Evolutionary conservation across 1,140 invertebrate species (phyloP).

Genomic region (Neotoxoptera formosana): DNA sequence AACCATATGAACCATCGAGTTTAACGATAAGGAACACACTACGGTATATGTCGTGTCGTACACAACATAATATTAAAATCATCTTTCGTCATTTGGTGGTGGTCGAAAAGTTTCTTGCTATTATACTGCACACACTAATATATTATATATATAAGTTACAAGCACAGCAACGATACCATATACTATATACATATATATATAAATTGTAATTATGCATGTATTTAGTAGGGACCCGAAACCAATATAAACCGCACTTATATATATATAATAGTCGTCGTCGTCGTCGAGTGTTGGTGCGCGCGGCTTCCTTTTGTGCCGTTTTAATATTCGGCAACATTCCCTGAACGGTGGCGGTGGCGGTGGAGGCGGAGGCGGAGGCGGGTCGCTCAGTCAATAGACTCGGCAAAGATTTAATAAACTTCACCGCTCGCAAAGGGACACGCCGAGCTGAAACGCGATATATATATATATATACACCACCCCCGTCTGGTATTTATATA

Average conservation of each 20-base stretch:
- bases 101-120: not conserved
- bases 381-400: slow-evolving; percentile 47
- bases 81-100: not conserved
- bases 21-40: no score
- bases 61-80: no score
- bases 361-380: not conserved
- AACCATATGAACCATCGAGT: no score
- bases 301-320: slow-evolving; percentile 50
- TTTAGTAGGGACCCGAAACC: slow-evolving; percentile 21
- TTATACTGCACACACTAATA: not conserved
- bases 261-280: no score
- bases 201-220: not conserved
- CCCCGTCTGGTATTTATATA: not conserved
- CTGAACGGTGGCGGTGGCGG: not conserved
- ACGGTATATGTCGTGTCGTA: no score
- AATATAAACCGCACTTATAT: slow-evolving; percentile 10
- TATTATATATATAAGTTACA: not conserved
- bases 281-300: slow-evolving; percentile 14
- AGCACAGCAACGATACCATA: not conserved
- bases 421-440: not conserved
- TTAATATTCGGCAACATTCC: slow-evolving; percentile 46
- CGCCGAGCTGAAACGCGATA: not conserved
- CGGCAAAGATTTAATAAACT: slow-evolving; percentile 56
- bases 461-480: not conserved
- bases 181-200: not conserved